These are phyloP conservation scores for Melanocharis versteri DNA, from an alignment of 2,113 vertebrate genomes.

Conservation along the genomic window DNA sequence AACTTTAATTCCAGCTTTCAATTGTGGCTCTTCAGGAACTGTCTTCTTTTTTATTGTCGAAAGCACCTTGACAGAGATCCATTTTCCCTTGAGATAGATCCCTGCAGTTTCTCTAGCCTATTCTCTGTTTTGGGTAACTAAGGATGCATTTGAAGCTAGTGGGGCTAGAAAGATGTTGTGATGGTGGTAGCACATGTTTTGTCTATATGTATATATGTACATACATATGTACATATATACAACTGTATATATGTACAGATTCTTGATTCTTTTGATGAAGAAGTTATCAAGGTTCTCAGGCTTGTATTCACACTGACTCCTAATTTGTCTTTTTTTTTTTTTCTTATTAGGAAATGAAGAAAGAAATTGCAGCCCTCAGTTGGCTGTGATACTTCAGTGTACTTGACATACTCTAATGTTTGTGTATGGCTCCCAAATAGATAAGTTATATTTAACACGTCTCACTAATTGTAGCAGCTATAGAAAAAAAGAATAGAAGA, in stretches of 20 bases:
- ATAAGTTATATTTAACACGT: neutral
- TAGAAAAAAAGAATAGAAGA: neutral
- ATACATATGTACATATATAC: no score
- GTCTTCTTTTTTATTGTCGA: neutral
- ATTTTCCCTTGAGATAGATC: neutral
- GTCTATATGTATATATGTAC: neutral
- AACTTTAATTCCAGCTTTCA: neutral
- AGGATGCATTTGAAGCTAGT: neutral
- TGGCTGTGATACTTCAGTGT: neutral
- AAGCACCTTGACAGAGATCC: neutral
- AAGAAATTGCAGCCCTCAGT: constrained; percentile 73
- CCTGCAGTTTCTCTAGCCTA: neutral
- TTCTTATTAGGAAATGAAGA: constrained; percentile 76
- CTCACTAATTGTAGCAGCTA: neutral
- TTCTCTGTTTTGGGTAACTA: neutral
- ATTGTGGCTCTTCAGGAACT: neutral
- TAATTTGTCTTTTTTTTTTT: neutral
- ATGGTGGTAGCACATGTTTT: neutral
- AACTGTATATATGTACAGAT: neutral
- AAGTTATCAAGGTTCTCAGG: neutral
- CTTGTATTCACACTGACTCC: neutral
- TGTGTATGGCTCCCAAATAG: neutral
- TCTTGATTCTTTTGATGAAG: neutral
- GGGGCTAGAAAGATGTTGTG: neutral
- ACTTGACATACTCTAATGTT: neutral